Percentiles rank a stretch among this genome's conserved stretches.
These are phyloP conservation scores for Chromobotia macracanthus DNA, from an alignment of 2,797 vertebrate genomes.

Conservation along the genomic window DNA sequence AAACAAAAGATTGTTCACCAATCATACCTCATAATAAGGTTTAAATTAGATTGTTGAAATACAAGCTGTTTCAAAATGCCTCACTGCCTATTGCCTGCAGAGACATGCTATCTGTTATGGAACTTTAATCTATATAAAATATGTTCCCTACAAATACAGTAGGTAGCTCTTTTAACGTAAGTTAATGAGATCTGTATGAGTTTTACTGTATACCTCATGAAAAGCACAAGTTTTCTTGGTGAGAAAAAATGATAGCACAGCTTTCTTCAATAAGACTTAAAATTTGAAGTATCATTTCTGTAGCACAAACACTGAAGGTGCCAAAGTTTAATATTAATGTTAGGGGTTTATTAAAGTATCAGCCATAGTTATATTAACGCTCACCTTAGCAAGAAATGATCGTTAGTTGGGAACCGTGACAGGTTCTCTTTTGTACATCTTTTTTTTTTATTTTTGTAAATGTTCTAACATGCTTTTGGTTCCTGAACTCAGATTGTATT, in stretches of 20 bases:
- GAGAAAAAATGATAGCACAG: too few species aligned
- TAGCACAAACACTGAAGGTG: too few species aligned
- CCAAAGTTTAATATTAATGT: too few species aligned
- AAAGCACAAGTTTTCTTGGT: not conserved
- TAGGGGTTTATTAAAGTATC: not conserved
- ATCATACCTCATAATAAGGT: not conserved
- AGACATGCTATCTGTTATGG: not conserved
- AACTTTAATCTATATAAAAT: too few species aligned
- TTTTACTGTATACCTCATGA: not conserved
- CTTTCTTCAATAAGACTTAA: too few species aligned
- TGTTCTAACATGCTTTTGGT: not conserved
- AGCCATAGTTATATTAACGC: not conserved
- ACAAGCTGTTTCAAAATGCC: not conserved
- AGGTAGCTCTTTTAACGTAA: too few species aligned
- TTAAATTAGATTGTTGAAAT: not conserved
- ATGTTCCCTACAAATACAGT: too few species aligned
- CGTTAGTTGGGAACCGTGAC: not conserved
- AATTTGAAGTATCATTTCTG: not conserved
- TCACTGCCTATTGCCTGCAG: not conserved
- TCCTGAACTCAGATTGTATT: not conserved
- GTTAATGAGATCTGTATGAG: too few species aligned
- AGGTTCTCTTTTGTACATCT: conserved; percentile 6
- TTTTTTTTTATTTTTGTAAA: too few species aligned
- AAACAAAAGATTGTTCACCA: not conserved
- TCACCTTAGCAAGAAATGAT: conserved; percentile 6